A percentile compares a stretch with the other conserved stretches of the same genome.
phyloP scores from a whole-genome alignment of 2,888 invertebrate genomes.

The Aleiodes alternator region DNA sequence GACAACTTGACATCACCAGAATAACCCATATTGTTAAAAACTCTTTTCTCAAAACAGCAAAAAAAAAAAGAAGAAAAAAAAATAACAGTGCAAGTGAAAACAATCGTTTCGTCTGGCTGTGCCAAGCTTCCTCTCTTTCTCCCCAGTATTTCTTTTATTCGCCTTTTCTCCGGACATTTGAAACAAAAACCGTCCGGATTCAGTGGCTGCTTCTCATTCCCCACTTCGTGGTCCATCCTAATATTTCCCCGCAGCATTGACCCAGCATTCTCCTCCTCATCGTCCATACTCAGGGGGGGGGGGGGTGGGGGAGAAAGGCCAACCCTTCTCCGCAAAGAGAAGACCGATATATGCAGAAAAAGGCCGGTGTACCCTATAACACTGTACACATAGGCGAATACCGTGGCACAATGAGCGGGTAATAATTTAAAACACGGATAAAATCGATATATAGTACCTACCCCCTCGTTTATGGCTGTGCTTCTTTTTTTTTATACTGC shows the following conservation, averaged over 20 bases:
- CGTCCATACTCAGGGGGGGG: not conserved
- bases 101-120: conserved; percentile 40
- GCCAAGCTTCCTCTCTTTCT: conserved; percentile 34
- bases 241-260: conserved; percentile 12
- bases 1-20: conserved; percentile 3
- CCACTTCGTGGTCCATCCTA: not conserved
- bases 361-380: not conserved
- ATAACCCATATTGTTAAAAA: conserved; percentile 34
- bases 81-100: conserved; percentile 24
- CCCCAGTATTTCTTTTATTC: conserved; percentile 29
- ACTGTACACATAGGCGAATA: conserved; percentile 18
- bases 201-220: not conserved
- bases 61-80: too few relatives aligned
- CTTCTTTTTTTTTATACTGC: not conserved
- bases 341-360: conserved; percentile 40
- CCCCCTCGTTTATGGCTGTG: conserved; percentile 51
- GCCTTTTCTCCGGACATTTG: conserved; percentile 33
- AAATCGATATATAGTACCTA: conserved; percentile 63
- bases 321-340: conserved; percentile 45
- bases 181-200: conserved; percentile 28
- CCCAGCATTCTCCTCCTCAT: conserved; percentile 39
- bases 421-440: conserved; percentile 68
- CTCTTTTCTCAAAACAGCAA: not conserved
- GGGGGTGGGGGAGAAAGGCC: conserved; percentile 1
- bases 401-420: conserved; percentile 54